These are phyloP conservation scores for Lepeophtheirus nordmannii DNA, from an alignment of 2,888 invertebrate species.

Conservation along the genomic window DNA sequence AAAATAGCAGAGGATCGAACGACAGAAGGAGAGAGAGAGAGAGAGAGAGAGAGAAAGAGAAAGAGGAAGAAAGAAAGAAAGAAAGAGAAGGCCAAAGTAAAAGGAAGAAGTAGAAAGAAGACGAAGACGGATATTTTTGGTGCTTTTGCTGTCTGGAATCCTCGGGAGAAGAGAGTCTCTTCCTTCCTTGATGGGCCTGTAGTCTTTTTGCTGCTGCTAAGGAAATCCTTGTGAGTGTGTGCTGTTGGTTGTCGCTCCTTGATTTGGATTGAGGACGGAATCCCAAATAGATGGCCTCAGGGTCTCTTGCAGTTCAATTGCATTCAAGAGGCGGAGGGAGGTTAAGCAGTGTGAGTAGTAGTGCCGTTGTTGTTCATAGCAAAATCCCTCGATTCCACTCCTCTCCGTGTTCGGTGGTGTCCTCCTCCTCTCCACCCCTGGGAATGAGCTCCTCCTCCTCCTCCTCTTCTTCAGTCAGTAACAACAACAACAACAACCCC, in stretches of 20 bases:
- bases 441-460: background rate
- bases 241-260: no score
- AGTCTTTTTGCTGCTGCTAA: no score
- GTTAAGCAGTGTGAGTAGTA: background rate
- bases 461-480: background rate
- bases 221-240: no score
- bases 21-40: no score
- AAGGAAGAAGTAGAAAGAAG: background rate
- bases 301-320: background rate
- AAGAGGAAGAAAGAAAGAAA: background rate
- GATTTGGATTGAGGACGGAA: background rate
- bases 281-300: background rate
- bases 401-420: background rate
- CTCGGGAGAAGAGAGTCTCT: no score
- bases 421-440: background rate
- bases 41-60: background rate
- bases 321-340: background rate
- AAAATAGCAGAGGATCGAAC: no score
- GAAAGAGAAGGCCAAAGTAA: background rate
- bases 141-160: background rate
- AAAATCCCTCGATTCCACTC: no score
- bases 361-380: background rate
- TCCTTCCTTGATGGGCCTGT: no score
- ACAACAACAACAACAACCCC: background rate
- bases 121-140: background rate